A percentile compares a stretch with the other conserved stretches of the same genome.
Evolutionary conservation across 2,888 invertebrate species (phyloP).

Genomic region (Cantharis rufa): DNA sequence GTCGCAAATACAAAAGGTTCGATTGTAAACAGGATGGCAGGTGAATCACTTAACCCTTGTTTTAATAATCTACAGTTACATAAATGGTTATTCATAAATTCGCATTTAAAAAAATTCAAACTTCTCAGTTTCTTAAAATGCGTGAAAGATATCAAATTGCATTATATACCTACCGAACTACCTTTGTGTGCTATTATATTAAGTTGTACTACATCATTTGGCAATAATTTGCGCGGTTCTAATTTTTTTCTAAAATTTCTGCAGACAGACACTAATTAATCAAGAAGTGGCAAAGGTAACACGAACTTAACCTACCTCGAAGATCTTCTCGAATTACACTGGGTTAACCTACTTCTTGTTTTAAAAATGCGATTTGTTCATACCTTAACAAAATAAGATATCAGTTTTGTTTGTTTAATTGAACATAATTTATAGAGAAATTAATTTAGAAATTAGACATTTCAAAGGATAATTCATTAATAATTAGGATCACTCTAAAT

Average conservation of each 20-base stretch:
- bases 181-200: neutral
- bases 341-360: conserved; percentile 23
- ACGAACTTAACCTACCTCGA: conserved; percentile 35
- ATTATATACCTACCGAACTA: neutral
- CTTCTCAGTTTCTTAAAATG: too few species aligned
- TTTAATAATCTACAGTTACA: too few species aligned
- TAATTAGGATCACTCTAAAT: neutral
- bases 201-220: neutral
- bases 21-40: too few species aligned
- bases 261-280: conserved; percentile 15
- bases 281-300: conserved; percentile 32
- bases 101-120: too few species aligned
- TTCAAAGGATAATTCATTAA: neutral
- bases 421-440: neutral
- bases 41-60: too few species aligned
- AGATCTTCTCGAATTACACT: conserved; percentile 31
- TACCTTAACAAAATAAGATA: conserved; percentile 10
- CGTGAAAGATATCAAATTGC: too few species aligned
- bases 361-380: conserved; percentile 22
- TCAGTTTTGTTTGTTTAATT: conserved; percentile 8
- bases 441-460: neutral
- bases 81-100: too few species aligned
- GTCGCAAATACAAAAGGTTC: too few species aligned
- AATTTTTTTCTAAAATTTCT: neutral
- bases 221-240: neutral